Conservation (phyloP, 2,113 vertebrate species). For the Tachysurus fulvidraco region DNA sequence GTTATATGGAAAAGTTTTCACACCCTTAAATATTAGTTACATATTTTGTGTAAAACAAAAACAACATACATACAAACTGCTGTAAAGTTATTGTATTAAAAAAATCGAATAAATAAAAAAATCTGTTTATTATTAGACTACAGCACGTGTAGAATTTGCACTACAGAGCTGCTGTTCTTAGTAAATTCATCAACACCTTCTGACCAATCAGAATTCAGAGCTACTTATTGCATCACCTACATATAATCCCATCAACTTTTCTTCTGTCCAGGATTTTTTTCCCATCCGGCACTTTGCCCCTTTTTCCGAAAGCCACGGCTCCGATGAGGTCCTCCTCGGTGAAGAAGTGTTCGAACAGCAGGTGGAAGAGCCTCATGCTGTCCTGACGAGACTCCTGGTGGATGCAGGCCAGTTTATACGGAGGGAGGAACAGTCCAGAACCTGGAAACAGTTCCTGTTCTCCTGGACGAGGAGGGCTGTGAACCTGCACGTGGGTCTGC, state of each 20-base stretch:
- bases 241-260: slow-evolving; percentile 57
- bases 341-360: slow-evolving; percentile 61
- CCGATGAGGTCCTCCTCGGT: slow-evolving; percentile 57
- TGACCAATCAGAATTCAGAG: background rate
- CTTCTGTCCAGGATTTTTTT: slow-evolving; percentile 59
- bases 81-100: background rate
- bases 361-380: slow-evolving; percentile 60
- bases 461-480: slow-evolving; percentile 42
- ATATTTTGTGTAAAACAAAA: background rate
- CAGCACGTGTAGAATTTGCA: background rate
- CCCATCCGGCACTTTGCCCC: slow-evolving; percentile 56
- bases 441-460: slow-evolving; percentile 57
- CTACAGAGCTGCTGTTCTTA: background rate
- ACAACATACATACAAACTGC: background rate
- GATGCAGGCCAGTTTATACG: slow-evolving; percentile 50
- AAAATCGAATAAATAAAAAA: too few species aligned
- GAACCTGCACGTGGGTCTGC: slow-evolving; percentile 24
- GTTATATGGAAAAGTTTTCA: background rate
- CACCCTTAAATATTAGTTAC: background rate
- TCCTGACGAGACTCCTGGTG: slow-evolving; percentile 57
- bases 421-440: slow-evolving; percentile 51
- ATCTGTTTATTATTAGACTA: background rate
- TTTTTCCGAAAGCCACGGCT: slow-evolving; percentile 58
- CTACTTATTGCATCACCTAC: slow-evolving; percentile 27
- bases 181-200: background rate